Evolutionary conservation across 2,797 vertebrate species (phyloP).

Genomic region (Rhinoraja longicauda): DNA sequence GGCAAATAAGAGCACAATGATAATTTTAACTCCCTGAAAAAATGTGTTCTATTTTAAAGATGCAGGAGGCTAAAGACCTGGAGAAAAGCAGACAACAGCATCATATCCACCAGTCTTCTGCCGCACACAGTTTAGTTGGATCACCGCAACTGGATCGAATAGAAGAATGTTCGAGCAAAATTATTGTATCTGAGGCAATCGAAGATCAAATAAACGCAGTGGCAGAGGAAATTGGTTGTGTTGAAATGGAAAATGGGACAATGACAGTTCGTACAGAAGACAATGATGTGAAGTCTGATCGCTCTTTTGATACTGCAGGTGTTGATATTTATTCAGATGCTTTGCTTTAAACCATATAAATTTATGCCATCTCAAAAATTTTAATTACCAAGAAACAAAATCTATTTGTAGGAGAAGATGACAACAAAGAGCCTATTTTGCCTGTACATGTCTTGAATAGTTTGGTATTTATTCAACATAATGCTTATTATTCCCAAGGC

Average conservation of each 20-base stretch:
- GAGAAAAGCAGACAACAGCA: constrained; percentile 67
- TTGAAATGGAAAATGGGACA: constrained; percentile 10
- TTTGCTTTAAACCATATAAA: not conserved
- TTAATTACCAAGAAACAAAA: not conserved
- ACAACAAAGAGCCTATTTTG: not conserved
- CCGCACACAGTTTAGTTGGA: constrained; percentile 50
- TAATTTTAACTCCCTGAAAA: not conserved
- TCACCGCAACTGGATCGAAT: constrained; percentile 60
- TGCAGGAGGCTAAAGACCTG: constrained; percentile 76
- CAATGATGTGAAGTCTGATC: not conserved
- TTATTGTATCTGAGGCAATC: not conserved
- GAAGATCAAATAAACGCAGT: not conserved
- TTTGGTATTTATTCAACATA: not conserved
- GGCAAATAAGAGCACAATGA: too few species aligned
- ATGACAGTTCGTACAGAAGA: not conserved
- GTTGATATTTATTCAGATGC: not conserved
- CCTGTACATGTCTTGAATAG: not conserved
- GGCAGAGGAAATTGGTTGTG: not conserved
- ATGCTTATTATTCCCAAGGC: not conserved
- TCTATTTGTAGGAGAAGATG: not conserved
- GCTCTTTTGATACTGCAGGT: not conserved
- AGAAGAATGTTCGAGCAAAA: constrained; percentile 30
- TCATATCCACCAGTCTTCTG: constrained; percentile 65
- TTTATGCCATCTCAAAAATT: not conserved
- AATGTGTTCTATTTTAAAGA: constrained; percentile 54